Evolutionary conservation across 1,140 invertebrate species (phyloP), one percentile per base, ranked within the genome.

Genomic region (Cardiocondyla obscurior): DNA sequence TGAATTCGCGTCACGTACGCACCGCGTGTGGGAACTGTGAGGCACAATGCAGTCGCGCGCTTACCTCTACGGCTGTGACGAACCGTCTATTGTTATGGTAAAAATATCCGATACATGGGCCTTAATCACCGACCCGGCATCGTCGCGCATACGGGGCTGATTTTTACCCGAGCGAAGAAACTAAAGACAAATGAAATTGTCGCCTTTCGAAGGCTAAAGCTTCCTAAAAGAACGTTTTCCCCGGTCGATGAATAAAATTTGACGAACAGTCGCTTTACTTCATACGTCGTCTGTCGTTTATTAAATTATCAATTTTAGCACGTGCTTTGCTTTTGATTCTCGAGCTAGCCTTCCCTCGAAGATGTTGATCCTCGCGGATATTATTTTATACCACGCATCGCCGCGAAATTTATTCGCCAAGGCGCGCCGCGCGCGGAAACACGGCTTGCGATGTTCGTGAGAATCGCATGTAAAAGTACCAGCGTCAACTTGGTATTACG

Each of bases 51-150:
- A 36, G 42, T 55, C 30, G 74, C 84, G 83, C 83, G 83, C 22
- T 73, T 58, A 57, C 22, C 30, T 62, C 83, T 46, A 67, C 76
- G 44, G 53, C 67, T 81, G 73, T 84, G 89, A 90, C 85, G 83
- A 85, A 89, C 77, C 65, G 58, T 62, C 77, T 55, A 90, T 91
- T 91, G 89, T 91, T 51, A 91, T 91, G 87, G 84, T 88, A 90
- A 90, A 87, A 85, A 70, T 65, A 55, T 28, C 77, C 79, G 70
- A 58, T 77, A 81, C 39, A 44, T 62, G 36, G 49, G 51, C 62
- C 73, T 86, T 76, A 85, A 85, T 86, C 84, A 65, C 39, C 33
- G 55, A 60, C 81, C 33, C 42, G 46, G 22, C 44, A 46, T 30
- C 51, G 53, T 81, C 77, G 7, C 28, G 36, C 39, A 57, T 58